A percentile compares a stretch with the other conserved stretches of the same genome.
These are phyloP conservation scores for Papilio aristodemus DNA, from an alignment of 1,140 invertebrate species.

Conservation along the genomic window DNA sequence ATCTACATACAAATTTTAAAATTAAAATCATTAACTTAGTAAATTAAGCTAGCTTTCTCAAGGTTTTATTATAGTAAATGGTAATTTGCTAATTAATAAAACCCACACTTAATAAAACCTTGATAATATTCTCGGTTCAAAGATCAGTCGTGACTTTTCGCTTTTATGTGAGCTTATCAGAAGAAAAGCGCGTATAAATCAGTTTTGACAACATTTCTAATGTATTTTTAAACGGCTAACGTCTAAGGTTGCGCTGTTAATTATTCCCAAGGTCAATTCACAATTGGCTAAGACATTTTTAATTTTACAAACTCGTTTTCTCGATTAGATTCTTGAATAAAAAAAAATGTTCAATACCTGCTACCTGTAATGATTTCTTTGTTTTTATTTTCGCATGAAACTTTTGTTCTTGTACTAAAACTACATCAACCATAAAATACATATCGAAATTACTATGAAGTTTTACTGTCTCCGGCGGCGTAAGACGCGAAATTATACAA, in stretches of 20 bases:
- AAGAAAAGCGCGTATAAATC: slow-evolving; percentile 18
- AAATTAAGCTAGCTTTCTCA: not conserved
- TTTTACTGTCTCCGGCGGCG: slow-evolving; percentile 20
- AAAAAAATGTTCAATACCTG: too few species aligned
- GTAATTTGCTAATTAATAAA: not conserved
- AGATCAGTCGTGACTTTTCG: slow-evolving; percentile 46
- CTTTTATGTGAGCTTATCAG: slow-evolving; percentile 12
- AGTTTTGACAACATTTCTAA: slow-evolving; percentile 24
- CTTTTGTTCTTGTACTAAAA: slow-evolving; percentile 1
- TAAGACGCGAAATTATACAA: slow-evolving; percentile 50
- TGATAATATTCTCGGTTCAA: slow-evolving; percentile 50
- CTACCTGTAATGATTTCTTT: too few species aligned
- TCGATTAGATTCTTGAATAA: not conserved
- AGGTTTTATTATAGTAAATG: not conserved
- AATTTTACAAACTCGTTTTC: not conserved
- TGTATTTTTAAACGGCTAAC: not conserved
- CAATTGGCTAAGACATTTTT: not conserved
- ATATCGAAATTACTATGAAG: slow-evolving; percentile 4
- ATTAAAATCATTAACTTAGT: not conserved
- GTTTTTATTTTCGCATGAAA: not conserved
- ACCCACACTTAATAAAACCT: slow-evolving; percentile 44
- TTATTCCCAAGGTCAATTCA: not conserved
- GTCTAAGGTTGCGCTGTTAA: not conserved
- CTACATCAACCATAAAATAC: slow-evolving; percentile 3
- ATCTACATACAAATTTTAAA: too few species aligned